Conservation (phyloP, 2,888 invertebrate genomes). For the Philhelius pedissequus region DNA sequence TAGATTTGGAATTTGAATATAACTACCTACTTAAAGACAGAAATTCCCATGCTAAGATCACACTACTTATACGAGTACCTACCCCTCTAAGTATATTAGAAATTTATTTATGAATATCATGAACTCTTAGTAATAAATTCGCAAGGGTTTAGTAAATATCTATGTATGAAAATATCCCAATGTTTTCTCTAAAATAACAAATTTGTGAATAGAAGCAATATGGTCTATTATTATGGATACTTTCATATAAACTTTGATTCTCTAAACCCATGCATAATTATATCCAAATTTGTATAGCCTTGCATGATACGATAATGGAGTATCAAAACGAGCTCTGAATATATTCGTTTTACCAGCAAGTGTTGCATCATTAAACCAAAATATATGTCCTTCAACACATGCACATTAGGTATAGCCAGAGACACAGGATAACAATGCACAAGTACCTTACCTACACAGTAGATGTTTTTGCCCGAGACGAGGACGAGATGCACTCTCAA, state of each 20-base stretch:
- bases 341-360: slow-evolving; percentile 12
- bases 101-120: no score
- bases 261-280: neutral
- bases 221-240: no score
- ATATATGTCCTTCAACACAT: neutral
- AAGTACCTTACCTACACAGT: neutral
- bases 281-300: neutral
- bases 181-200: no score
- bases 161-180: no score
- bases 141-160: no score
- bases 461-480: neutral
- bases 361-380: slow-evolving; percentile 30
- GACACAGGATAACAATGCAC: neutral
- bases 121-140: no score
- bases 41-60: no score
- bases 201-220: no score
- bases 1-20: no score
- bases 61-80: no score
- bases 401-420: neutral
- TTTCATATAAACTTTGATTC: neutral
- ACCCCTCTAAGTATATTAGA: no score
- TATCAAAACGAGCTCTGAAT: neutral
- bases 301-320: neutral
- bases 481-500: slow-evolving; percentile 8
- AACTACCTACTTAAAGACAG: no score